Base-by-base conservation (phyloP, 2,113 vertebrate genomes). In the Amphilophus citrinellus region DNA sequence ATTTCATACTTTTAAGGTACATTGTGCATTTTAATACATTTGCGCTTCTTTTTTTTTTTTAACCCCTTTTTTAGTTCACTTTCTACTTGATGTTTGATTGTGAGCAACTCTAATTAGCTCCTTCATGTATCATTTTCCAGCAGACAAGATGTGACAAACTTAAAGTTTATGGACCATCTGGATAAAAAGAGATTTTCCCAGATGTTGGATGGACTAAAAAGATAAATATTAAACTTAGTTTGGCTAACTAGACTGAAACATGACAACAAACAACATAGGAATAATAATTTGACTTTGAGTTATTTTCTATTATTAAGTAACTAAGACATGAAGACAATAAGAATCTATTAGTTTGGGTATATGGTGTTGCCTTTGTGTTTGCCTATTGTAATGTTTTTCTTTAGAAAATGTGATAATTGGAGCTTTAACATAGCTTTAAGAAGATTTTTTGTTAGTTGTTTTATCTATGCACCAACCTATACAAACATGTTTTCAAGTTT, bases 401-500 rank as follows among this genome's bases (percentile, higher is more conserved):
- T 22, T 32, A 7, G 63, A 30, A 5, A n/a, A 58, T 39, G 9
- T 27, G 4, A 27, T 20, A 17, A 39, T 57, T 20, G 17, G 17
- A n/a, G 76, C 50, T 76, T 80, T 66, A 50, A 66, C 0, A 1
- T 18, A 18, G 11, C 10, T 44, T 66, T 60, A 22, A 20, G 22
- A 4, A 8, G 18, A 42, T 22, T 56, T 10, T 56, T 56, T 79
- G 30, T 60, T 32, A 30, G 35, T 18, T 62, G 56, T 7, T 62
- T 27, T 35, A 77, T 2, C 27, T 50, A 17, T 22, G 2, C 3
- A 47, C 8, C 27, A 15, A 76, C 32, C 4, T 50, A 63, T 35
- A 58, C 10, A 39, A 44, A 56, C 22, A 82, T n/a, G 30, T 56
- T 57, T 78, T 27, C 20, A 83, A 76, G 59, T 47, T 79, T 44